Percentiles rank a stretch among this genome's conserved stretches.
phyloP scores from a whole-genome alignment of 1,140 invertebrate species.

The Tetramorium alpestre region DNA sequence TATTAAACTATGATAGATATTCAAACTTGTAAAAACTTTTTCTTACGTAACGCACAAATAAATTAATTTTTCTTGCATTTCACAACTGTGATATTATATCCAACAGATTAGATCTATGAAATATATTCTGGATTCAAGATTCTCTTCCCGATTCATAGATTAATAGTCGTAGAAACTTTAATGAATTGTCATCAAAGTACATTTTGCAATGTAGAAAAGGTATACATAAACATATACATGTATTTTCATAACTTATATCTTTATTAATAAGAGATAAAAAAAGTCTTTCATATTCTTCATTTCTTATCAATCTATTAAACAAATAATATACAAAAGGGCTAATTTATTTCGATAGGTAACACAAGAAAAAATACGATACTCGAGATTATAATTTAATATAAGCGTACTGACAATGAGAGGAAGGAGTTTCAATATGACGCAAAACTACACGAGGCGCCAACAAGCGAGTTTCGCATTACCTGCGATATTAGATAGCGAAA shows the following conservation, averaged over 20 bases:
- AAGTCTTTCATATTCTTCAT: neutral
- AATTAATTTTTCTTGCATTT: too few species aligned
- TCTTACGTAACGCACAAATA: too few species aligned
- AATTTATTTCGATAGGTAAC: neutral
- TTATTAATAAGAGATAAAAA: neutral
- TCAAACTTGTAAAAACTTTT: neutral
- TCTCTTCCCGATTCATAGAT: neutral
- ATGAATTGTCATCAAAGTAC: neutral
- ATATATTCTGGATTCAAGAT: neutral
- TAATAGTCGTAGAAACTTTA: neutral
- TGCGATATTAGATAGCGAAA: slow-evolving; percentile 61
- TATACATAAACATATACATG: neutral
- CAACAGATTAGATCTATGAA: neutral
- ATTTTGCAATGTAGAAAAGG: neutral
- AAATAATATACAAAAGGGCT: neutral
- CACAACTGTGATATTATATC: too few species aligned
- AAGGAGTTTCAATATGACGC: slow-evolving; percentile 18
- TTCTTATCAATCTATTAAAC: neutral
- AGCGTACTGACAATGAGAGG: neutral
- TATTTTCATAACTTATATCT: too few species aligned
- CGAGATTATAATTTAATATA: neutral
- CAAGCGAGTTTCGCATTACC: slow-evolving; percentile 63
- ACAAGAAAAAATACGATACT: neutral
- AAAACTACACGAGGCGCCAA: slow-evolving; percentile 35
- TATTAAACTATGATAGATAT: neutral